Conservation (phyloP, 2,888 invertebrate species). For the Linnaemya vulpina region DNA sequence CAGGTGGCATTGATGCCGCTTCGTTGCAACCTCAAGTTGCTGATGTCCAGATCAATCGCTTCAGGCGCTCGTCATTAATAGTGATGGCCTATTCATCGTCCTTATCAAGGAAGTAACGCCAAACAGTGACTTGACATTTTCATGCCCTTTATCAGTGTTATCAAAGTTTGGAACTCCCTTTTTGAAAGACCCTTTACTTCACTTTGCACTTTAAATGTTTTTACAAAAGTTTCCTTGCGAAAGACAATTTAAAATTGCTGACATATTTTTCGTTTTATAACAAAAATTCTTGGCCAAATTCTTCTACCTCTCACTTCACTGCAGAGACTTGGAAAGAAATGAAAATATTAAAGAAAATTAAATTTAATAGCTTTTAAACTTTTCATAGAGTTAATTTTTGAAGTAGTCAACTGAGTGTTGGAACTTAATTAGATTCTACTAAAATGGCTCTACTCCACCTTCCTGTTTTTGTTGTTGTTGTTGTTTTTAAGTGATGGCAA, state of each 20-base stretch:
- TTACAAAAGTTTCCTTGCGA: not conserved
- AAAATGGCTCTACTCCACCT: not conserved
- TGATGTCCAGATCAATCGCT: too few species aligned
- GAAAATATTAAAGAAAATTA: conserved; percentile 20
- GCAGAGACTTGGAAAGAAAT: not conserved
- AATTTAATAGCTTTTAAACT: conserved; percentile 29
- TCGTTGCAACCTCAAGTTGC: too few species aligned
- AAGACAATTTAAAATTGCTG: not conserved
- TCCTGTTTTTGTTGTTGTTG: not conserved
- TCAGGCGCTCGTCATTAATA: too few species aligned
- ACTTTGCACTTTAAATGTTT: not conserved
- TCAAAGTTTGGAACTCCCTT: too few species aligned
- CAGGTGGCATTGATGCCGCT: too few species aligned
- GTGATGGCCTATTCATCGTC: too few species aligned
- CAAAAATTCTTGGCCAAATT: not conserved
- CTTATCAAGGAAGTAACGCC: too few species aligned
- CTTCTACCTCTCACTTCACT: not conserved
- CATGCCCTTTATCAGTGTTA: too few species aligned
- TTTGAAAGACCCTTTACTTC: not conserved
- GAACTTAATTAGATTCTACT: conserved; percentile 44
- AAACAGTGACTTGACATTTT: too few species aligned
- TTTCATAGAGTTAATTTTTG: not conserved
- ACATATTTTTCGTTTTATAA: not conserved
- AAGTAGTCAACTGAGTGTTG: conserved; percentile 33
- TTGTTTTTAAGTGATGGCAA: not conserved